Evolutionary conservation across 2,113 vertebrate genomes (phyloP), one percentile per base, ranked within the genome.

Genomic region (Gallinago undulata): DNA sequence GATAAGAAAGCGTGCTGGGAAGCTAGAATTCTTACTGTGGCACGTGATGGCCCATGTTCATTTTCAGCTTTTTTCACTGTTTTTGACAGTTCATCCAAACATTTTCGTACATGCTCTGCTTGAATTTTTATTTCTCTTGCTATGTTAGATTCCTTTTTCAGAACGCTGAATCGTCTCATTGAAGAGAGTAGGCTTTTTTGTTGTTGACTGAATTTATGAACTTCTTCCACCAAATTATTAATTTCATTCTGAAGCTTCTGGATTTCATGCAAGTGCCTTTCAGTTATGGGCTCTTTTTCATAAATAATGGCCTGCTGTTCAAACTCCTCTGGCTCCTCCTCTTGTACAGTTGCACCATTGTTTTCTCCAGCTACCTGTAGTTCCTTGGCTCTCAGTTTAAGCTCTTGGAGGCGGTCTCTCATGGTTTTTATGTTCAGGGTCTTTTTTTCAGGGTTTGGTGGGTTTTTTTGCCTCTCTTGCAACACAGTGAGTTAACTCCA

Each of bases 151-250:
- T 99, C 99, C 95, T 98, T 99, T 90, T 99, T 99, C 91, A 99
- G 98, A 89, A 99, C 97, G 25, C 99, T 99, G 96, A 99, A 99
- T 21, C 99, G 98, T 77, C 99, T 98, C 99, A 99, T 99, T 13
- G 99, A 98, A 67, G 99, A 98, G 75, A 99, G 92, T 7, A 99
- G 96, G 59, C 94, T 98, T 94, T 98, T 99, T 77, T 99, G 99
- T 94, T 99, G 98, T 66, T 99, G 98, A 86, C 98, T 98, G 97
- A 99, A 99, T 69, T 98, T 98, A 30, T 95, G 96, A 79, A 99
- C 99, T 96, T 99, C 98, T 2, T 96, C 97, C 43, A 98, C 98
- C 85, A 99, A 97, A 13, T 95, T 96, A 22, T 98, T 98, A 74
- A 99, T 98, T 81, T 98, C 98, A 28, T 98, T 98, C 89, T 98